Evolutionary conservation across 2,113 vertebrate species (phyloP).

Genomic region (Lamprologus tigripictilis): DNA sequence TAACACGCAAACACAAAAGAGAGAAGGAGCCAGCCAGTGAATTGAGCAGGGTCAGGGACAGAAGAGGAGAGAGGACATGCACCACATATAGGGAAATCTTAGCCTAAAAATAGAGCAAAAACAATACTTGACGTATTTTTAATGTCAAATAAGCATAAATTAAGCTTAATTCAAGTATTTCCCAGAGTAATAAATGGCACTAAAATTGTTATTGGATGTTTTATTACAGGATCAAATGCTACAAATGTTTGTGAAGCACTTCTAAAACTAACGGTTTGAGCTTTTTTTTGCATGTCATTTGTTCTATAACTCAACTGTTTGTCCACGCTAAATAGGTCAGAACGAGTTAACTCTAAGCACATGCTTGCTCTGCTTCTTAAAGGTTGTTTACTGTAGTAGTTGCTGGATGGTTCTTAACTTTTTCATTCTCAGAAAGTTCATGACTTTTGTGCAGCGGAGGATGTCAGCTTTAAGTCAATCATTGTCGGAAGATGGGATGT

Average conservation of each 20-base stretch:
- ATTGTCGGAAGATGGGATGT: not conserved
- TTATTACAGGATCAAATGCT: not conserved
- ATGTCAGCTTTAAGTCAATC: not conserved
- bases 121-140: not conserved
- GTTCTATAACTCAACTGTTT: not conserved
- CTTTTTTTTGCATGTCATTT: not conserved
- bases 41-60: conserved; percentile 16
- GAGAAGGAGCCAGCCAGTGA: not conserved
- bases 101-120: not conserved
- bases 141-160: not conserved
- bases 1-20: conserved; percentile 44
- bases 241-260: not conserved
- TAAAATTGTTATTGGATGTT: not conserved
- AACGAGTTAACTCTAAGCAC: not conserved
- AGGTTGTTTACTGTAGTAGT: not conserved
- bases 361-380: not conserved
- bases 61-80: not conserved
- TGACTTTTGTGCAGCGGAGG: not conserved
- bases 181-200: not conserved
- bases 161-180: not conserved
- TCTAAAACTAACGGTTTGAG: not conserved
- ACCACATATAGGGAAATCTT: not conserved
- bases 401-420: not conserved
- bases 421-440: not conserved
- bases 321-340: not conserved